Conservation (phyloP, 2,888 invertebrate species). For the Ctena decussata region DNA sequence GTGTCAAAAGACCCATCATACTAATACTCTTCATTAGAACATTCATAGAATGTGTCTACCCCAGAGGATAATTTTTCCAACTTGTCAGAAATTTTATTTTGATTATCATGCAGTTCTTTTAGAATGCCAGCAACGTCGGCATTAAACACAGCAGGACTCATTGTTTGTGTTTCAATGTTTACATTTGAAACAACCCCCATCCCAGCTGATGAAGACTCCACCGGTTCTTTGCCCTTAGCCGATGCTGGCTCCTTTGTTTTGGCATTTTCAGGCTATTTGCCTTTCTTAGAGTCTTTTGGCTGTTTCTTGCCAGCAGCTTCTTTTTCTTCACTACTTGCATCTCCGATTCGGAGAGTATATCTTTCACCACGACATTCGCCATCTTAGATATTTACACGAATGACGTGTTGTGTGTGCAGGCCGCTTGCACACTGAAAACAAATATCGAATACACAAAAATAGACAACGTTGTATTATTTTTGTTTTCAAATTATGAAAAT, state of each 20-base stretch:
- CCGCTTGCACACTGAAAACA: background rate
- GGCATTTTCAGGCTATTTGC: too few relatives aligned
- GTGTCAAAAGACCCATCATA: background rate
- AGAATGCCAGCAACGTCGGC: background rate
- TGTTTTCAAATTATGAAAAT: background rate
- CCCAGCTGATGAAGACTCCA: background rate
- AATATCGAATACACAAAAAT: background rate
- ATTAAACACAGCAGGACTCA: background rate
- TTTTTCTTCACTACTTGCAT: background rate
- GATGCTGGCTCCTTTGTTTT: background rate
- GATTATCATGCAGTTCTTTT: background rate
- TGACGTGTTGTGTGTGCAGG: background rate
- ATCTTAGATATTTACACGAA: background rate
- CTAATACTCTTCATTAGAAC: background rate
- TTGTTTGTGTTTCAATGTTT: background rate
- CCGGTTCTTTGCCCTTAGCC: background rate
- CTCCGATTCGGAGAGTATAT: background rate
- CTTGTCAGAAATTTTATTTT: background rate
- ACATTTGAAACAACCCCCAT: background rate
- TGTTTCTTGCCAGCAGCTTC: background rate
- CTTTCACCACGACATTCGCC: background rate
- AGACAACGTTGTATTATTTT: background rate
- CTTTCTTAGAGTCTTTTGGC: background rate
- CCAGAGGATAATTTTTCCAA: background rate
- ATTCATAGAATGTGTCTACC: background rate